Evolutionary conservation across 2,888 invertebrate species (phyloP), one percentile per base, ranked within the genome.

Genomic region (Tetranychus piercei): DNA sequence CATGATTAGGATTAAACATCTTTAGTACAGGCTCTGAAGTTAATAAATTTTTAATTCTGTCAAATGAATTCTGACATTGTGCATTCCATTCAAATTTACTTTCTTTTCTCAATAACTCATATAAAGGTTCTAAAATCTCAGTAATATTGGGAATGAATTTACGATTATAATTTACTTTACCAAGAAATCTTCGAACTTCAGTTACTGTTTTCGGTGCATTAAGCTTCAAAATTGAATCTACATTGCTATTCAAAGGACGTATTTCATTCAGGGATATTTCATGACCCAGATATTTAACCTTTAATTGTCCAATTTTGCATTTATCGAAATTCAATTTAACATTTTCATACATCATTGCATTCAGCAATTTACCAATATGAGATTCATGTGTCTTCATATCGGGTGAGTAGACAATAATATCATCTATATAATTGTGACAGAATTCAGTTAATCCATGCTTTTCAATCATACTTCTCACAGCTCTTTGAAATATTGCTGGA

Each of bases 401-500:
- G 23, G 9, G 20, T 0, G 73, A 69, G 34, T 23, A 74, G 5
- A 76, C 34, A 4, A 76, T 23, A 1, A 73, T 43, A 44, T 76
- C 76, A 45, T 76, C 76, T 1, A 76, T 23, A 22, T 76, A 76
- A 43, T 45, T 70, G 6, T 20, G 43, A 20, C n/a, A n/a, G 6
- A 67, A 67, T 34, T 20, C 1, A 8, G 23, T 23, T 1, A 73
- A 8, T 3, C 1, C 18, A 6, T 67, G 45, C 1, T 22, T 11
- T 22, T 45, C 55, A 0, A 73, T 3, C 0, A 76, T n/a, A 23
- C 15, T 5, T 11, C 72, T 6, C 1, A 76, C 67, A 5, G 34
- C 3, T 73, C 76, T 45, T 23, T 75, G 75, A 22, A 75, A 76
- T 1, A 70, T 71, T 7, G 70, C 65, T 22, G 76, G 76, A 9